phyloP scores from a whole-genome alignment of 2,113 vertebrate species.

The Varanus komodoensis region DNA sequence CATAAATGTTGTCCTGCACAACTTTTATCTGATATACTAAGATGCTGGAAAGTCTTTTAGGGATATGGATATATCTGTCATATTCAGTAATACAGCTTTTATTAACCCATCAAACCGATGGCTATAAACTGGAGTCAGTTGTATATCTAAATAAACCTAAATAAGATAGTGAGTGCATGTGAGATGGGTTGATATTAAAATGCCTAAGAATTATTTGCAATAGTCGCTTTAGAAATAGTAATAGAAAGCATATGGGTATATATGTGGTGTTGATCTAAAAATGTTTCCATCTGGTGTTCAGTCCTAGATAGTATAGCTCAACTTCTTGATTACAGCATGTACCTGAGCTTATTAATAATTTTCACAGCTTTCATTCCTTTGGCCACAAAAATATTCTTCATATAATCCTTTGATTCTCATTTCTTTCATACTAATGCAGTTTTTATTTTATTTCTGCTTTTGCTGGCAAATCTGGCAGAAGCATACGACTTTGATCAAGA shows the following conservation, averaged over 20 bases:
- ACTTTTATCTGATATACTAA: background rate
- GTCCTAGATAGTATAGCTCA: background rate
- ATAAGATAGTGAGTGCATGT: too few relatives aligned
- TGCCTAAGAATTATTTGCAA: constrained; percentile 17
- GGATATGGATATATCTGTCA: background rate
- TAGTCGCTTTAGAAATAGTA: background rate
- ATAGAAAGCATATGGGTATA: constrained; percentile 23
- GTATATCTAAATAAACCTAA: background rate
- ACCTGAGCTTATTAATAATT: constrained; percentile 30
- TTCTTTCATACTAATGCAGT: constrained; percentile 12
- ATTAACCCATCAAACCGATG: background rate
- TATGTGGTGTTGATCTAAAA: constrained; percentile 14
- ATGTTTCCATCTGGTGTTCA: constrained; percentile 3
- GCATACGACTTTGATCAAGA: constrained; percentile 26
- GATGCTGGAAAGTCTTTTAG: background rate
- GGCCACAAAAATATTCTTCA: background rate
- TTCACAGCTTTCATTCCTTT: constrained; percentile 36
- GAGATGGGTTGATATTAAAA: background rate
- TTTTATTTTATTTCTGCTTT: constrained; percentile 33
- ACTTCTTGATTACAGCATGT: background rate
- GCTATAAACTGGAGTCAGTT: background rate
- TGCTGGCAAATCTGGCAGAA: constrained; percentile 23
- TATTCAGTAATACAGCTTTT: background rate
- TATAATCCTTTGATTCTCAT: constrained; percentile 26
- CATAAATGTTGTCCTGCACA: background rate